Evolutionary conservation across 2,113 vertebrate species (phyloP), one percentile per base, ranked within the genome.

Genomic region (Atractosteus spatula): DNA sequence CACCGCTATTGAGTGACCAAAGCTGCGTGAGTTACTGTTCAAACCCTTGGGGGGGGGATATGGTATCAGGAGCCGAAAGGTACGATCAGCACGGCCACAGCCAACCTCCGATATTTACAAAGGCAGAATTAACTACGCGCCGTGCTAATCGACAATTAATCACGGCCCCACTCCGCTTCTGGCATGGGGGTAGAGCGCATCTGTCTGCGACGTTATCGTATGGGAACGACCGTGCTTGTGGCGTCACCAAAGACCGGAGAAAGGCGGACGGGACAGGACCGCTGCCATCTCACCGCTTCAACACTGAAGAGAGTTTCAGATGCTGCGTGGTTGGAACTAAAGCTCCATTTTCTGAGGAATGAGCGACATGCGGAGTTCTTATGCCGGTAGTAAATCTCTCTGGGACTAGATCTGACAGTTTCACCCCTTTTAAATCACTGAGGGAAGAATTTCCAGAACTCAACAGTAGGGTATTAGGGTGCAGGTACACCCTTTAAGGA

Each of bases 81-180:
- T 16, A 66, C 14, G 1, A 42, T 47, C 41, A 4, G 43, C 6
- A 10, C 42, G 45, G 64, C 43, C 43, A 7, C 45, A 8, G n/a
- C 43, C 14, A n/a, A 42, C 64, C 8, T n/a, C 64, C 14, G 8
- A 45, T 47, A 43, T 66, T 66, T n/a, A 66, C 64, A 10, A 14
- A 66, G 45, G 43, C 64, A 66, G 43, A 66, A 14, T 45, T n/a
- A 12, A 66, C 64, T 4, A n/a, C 13, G 1, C 4, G 3, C 3
- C 3, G 11, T 13, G 45, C 45, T 66, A 45, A 66, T 66, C 64
- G 4, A 6, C 42, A 66, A 66, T 66, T 43, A 66, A 66, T 66
- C 64, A 47, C 64, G 2, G 64, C 11, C 45, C 14, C 45, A 14
- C 43, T 10, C 43, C 11, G 44, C 41, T 14, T 29, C 17, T 29